Evolutionary conservation across 2,797 vertebrate genomes (phyloP).

Genomic region (Rhabdophis nuchalis): DNA sequence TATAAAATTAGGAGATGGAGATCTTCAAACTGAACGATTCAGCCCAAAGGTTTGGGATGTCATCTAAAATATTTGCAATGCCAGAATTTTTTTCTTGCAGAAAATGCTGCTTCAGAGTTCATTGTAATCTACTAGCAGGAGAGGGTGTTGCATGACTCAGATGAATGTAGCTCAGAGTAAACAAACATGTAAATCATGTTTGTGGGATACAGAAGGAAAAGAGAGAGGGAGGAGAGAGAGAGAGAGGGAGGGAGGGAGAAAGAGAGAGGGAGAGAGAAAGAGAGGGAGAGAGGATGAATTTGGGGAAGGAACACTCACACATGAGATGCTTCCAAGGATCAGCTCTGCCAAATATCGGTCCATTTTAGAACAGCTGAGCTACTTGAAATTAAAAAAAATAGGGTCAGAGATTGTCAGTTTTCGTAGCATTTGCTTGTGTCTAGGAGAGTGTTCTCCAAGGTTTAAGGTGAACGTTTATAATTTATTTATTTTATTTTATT

Average conservation of each 20-base stretch:
- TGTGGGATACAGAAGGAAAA: conserved; percentile 43
- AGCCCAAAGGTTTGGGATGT: neutral
- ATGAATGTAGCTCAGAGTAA: conserved; percentile 64
- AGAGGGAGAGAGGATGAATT: neutral
- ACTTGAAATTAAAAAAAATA: neutral
- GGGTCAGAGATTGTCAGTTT: neutral
- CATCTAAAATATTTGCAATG: conserved; percentile 10
- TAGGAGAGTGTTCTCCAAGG: neutral
- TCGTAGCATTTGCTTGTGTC: neutral
- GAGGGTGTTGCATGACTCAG: conserved; percentile 66
- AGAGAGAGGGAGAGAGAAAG: conserved; percentile 19
- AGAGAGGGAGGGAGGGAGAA: conserved; percentile 6
- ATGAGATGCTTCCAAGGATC: neutral
- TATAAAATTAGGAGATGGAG: neutral
- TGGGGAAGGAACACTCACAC: conserved; percentile 21
- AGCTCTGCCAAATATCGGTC: neutral
- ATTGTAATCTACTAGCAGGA: conserved; percentile 54
- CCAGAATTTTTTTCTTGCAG: conserved; percentile 31
- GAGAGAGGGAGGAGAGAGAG: conserved; percentile 8
- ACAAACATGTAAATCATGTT: conserved; percentile 67
- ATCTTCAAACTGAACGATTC: neutral
- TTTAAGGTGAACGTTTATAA: neutral
- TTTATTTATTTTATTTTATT: too few species aligned
- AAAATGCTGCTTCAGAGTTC: conserved; percentile 46
- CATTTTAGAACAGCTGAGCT: neutral